Percentiles rank a stretch among this genome's conserved stretches.
Evolutionary conservation across 2,797 vertebrate genomes (phyloP).

Genomic region (Capromys pilorides): DNA sequence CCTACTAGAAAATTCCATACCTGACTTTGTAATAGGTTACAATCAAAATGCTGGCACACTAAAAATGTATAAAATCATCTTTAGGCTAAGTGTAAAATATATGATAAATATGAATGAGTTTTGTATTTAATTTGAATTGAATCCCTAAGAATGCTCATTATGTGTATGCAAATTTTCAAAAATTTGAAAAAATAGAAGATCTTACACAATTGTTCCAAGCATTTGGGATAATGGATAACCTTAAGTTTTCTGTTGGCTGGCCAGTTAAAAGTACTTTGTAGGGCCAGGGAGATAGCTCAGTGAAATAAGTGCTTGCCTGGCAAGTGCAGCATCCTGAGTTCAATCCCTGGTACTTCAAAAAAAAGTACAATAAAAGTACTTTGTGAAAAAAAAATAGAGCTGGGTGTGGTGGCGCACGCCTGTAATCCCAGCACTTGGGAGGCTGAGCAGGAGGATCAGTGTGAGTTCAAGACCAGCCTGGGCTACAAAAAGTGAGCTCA

Average conservation of each 20-base stretch:
- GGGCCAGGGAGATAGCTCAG: too few relatives aligned
- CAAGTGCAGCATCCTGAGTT: too few relatives aligned
- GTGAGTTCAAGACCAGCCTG: too few relatives aligned
- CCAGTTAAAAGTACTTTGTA: not conserved
- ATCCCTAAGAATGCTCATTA: not conserved
- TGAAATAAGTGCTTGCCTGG: too few relatives aligned
- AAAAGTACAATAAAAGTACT: too few relatives aligned
- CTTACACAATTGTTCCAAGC: not conserved
- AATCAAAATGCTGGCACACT: not conserved
- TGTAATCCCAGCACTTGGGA: too few relatives aligned
- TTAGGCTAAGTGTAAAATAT: not conserved
- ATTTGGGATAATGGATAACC: not conserved
- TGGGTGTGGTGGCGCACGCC: too few relatives aligned
- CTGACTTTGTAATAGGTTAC: not conserved
- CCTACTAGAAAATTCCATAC: not conserved
- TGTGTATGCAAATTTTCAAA: not conserved
- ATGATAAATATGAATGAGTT: slow-evolving; percentile 1
- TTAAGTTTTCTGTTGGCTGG: not conserved
- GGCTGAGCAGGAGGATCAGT: too few relatives aligned
- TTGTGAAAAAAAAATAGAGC: too few relatives aligned
- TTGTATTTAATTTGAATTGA: not conserved
- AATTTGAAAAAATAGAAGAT: not conserved
- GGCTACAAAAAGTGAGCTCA: too few relatives aligned
- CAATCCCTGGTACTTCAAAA: too few relatives aligned
- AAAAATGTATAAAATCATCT: slow-evolving; percentile 2